Conservation (phyloP, 1,140 invertebrate species). For the Drosophila virilis region DNA sequence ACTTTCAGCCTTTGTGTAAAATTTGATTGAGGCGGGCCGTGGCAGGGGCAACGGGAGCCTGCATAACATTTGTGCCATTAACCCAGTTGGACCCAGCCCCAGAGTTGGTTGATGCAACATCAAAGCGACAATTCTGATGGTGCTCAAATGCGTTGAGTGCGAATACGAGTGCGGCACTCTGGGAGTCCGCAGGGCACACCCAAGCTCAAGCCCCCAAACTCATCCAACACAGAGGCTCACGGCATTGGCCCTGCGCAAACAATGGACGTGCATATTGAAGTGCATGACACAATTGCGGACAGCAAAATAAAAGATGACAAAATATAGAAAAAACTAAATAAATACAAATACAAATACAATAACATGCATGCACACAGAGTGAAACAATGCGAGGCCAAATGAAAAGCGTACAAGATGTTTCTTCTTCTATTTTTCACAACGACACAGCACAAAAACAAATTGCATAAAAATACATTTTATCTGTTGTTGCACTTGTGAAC, state of each 20-base stretch:
- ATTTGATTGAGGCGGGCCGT: slow-evolving; percentile 36
- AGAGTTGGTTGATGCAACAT: slow-evolving; percentile 65
- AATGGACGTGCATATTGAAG: slow-evolving; percentile 64
- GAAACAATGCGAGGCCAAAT: slow-evolving; percentile 48
- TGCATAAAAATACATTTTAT: slow-evolving; percentile 58
- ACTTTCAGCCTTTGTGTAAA: slow-evolving; percentile 11
- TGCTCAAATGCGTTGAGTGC: slow-evolving; percentile 51
- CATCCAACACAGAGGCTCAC: not conserved
- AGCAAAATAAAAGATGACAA: slow-evolving; percentile 43
- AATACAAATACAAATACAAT: slow-evolving; percentile 12
- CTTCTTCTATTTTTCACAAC: slow-evolving; percentile 26
- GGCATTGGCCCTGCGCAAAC: slow-evolving; percentile 54
- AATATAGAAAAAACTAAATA: slow-evolving; percentile 36
- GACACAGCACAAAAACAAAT: slow-evolving; percentile 46
- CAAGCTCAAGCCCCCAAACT: not conserved
- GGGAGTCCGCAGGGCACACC: slow-evolving; percentile 15
- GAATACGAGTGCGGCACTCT: slow-evolving; percentile 26
- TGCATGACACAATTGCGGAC: slow-evolving; percentile 72
- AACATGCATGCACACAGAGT: not conserved
- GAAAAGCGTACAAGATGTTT: slow-evolving; percentile 44
- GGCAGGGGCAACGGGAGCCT: not conserved
- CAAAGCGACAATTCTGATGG: slow-evolving; percentile 63
- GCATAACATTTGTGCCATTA: slow-evolving; percentile 71
- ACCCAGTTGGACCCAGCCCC: slow-evolving; percentile 62
- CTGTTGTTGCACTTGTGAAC: slow-evolving; percentile 38